Base-by-base conservation (phyloP, 2,113 vertebrate species). In the Andinoacara biseriatus region DNA sequence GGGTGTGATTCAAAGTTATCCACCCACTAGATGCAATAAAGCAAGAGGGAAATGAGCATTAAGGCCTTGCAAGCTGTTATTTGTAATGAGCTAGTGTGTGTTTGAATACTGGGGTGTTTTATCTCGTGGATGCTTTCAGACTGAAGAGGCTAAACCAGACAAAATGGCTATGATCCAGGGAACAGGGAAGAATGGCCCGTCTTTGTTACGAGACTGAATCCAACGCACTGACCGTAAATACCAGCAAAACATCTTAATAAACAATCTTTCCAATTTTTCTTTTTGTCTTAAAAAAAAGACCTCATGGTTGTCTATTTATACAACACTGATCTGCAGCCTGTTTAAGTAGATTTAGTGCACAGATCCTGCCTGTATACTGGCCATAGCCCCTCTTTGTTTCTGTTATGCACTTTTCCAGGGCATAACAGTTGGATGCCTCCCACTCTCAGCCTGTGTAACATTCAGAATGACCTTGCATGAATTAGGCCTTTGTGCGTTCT, bases 141-240 rank as follows among this genome's bases (percentile, higher is more conserved):
- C 81, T 88, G 91, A 89, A 79, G 84, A 90, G 88, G 49, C 59
- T 86, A 79, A 93, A 92, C 88, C 82, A 87, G 86, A 89, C 75
- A 72, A 67, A 62, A 84, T 92, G 90, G 90, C 90, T 22, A 63
- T 61, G 57, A 74, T 88, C 88, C 92, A 90, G 87, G 38, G 63
- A 76, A 82, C 20, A 10, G 62, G 35, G 89, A 90, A 94, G 90
- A 96, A 94, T 94, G 82, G 82, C n/a, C 75, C 3, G 83, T 85
- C 91, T 95, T 91, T 95, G 93, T 94, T 86, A 56, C 63, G 52
- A 74, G 82, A 49, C 76, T 59, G 76, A 83, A 85, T 69, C 78
- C 92, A 90, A 90, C 80, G 80, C 92, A 85, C 40, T 92, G 91
- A 93, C 92, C 86, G 84, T 91, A 92, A 93, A 95, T 85, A 74